Conservation (phyloP, 2,888 invertebrate species). For the Drosophila setosimentum region DNA sequence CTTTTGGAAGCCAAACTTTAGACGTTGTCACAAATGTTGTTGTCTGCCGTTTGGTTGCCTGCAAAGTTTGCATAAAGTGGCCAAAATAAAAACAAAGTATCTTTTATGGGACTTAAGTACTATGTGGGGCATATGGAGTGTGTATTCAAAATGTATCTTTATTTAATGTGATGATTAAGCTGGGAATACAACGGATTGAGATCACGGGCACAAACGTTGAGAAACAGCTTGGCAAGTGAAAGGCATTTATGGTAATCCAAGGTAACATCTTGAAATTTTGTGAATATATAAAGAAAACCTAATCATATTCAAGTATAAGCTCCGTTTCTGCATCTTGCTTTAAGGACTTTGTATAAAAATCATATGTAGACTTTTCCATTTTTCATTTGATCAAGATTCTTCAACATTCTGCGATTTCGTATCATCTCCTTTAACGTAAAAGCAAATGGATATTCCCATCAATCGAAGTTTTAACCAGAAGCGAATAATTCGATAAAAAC, state of each 20-base stretch:
- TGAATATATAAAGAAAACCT: background rate
- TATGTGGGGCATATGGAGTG: conserved; percentile 29
- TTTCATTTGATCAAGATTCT: background rate
- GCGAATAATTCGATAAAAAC: background rate
- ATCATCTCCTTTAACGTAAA: background rate
- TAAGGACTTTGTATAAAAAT: background rate
- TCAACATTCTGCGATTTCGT: background rate
- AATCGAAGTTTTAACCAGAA: background rate
- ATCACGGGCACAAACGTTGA: background rate
- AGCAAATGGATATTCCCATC: background rate
- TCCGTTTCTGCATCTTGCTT: background rate
- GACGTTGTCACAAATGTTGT: conserved; percentile 60
- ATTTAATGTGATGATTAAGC: conserved; percentile 28
- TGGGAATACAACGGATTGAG: conserved; percentile 7
- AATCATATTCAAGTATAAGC: background rate
- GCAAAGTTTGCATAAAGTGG: conserved; percentile 39
- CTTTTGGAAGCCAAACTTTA: conserved; percentile 57
- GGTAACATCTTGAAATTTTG: background rate
- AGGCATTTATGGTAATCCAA: conserved; percentile 15
- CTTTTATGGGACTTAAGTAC: conserved; percentile 9
- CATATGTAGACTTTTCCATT: background rate
- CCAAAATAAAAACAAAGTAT: background rate
- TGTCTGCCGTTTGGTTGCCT: conserved; percentile 24
- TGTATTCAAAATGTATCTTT: conserved; percentile 14
- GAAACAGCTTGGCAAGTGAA: background rate